phyloP scores from a whole-genome alignment of 2,888 invertebrate genomes.

The Monopis laevigella region DNA sequence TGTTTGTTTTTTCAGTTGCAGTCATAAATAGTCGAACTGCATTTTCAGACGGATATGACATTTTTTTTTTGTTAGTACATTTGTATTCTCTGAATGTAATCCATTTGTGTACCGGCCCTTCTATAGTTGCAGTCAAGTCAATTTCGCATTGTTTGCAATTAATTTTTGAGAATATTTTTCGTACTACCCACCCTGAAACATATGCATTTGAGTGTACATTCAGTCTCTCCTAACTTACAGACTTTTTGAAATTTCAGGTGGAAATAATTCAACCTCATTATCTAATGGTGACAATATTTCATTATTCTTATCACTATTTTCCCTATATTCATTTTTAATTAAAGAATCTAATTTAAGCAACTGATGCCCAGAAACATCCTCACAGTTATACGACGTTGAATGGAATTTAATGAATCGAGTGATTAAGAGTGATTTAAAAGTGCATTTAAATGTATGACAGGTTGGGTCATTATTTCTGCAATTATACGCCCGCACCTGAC shows the following conservation, averaged over 20 bases:
- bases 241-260: slow-evolving; percentile 2
- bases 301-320: background rate
- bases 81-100: slow-evolving; percentile 2
- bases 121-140: background rate
- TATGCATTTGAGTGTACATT: slow-evolving; percentile 6
- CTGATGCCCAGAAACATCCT: background rate
- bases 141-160: background rate
- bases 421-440: background rate
- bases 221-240: slow-evolving; percentile 3
- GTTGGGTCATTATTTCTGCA: background rate
- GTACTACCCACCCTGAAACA: slow-evolving; percentile 7
- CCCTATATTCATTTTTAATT: background rate
- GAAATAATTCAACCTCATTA: background rate
- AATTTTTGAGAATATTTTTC: slow-evolving; percentile 1
- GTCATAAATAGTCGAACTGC: background rate
- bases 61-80: background rate
- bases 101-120: background rate
- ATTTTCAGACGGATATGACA: background rate
- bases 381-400: slow-evolving; percentile 1
- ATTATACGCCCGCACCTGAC: background rate
- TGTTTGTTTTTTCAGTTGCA: slow-evolving; percentile 1
- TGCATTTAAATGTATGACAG: background rate
- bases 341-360: background rate
- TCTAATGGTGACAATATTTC: too few species aligned
- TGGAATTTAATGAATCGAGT: background rate